A percentile compares a stretch with the other conserved stretches of the same genome.
Conservation (phyloP, 37 sponge, comb jelly and placozoan genomes). For the Ianthella basta region DNA sequence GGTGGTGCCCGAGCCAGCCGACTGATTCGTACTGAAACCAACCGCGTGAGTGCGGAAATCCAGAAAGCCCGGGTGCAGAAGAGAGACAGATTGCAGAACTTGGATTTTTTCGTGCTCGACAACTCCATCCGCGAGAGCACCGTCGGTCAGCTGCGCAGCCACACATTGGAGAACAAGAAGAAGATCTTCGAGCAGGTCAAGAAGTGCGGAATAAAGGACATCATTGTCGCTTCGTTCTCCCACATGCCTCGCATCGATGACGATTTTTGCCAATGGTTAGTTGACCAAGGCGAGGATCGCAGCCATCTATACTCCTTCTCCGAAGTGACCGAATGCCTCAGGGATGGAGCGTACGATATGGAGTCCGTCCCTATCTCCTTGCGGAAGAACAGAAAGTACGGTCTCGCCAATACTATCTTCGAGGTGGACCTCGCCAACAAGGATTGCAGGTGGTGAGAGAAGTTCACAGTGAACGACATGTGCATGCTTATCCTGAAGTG, state of each 20-base stretch:
- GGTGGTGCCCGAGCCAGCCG: background rate
- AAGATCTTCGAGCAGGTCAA: conserved; percentile 72
- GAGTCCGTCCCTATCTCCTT: conserved; percentile 60
- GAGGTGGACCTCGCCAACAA: conserved; percentile 65
- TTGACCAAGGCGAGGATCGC: conserved; percentile 55
- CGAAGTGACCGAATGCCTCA: conserved; percentile 61
- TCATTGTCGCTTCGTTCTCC: conserved; percentile 83
- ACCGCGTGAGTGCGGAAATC: conserved; percentile 26
- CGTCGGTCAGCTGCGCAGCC: conserved; percentile 81
- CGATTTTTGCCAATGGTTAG: conserved; percentile 59
- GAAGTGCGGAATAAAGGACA: conserved; percentile 69
- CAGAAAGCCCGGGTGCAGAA: conserved; percentile 42
- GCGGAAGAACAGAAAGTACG: conserved; percentile 73
- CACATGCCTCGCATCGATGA: conserved; percentile 82
- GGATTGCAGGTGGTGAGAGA: conserved; percentile 48
- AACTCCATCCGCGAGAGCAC: conserved; percentile 95
- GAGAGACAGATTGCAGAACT: conserved; percentile 48
- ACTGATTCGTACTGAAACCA: background rate
- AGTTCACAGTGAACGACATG: conserved; percentile 62
- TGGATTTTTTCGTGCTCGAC: conserved; percentile 86
- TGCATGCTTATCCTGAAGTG: conserved; percentile 62
- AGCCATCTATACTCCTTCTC: conserved; percentile 67
- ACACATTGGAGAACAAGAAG: conserved; percentile 81
- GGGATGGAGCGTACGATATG: conserved; percentile 51
- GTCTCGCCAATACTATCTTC: conserved; percentile 63